Percentiles rank a stretch among this genome's conserved stretches.
Conservation (phyloP, 1,140 invertebrate genomes). For the Ostrea denselamellosa region DNA sequence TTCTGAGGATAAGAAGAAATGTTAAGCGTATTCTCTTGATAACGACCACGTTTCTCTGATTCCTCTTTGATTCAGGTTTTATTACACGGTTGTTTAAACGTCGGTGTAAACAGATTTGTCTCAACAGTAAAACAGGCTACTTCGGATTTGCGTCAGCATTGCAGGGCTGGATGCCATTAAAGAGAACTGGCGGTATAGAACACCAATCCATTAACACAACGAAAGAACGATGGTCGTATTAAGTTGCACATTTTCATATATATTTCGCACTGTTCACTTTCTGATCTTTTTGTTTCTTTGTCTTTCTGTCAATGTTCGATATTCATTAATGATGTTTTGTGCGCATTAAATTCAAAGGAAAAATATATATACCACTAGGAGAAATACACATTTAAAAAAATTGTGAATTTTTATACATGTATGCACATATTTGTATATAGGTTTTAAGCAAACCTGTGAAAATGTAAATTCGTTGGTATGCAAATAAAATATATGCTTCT, state of each 20-base stretch:
- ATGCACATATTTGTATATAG: no score
- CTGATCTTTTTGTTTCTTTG: no score
- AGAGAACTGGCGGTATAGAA: neutral
- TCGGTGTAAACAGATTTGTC: conserved; percentile 12
- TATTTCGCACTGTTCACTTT: neutral
- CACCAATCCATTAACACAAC: neutral
- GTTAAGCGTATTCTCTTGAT: neutral
- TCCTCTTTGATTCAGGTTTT: neutral
- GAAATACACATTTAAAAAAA: no score
- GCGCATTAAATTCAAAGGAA: no score
- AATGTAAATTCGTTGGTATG: neutral
- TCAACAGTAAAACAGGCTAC: neutral
- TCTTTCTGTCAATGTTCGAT: no score
- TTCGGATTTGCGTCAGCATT: conserved; percentile 11
- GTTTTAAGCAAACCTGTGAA: neutral
- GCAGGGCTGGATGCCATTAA: neutral
- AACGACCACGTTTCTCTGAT: neutral
- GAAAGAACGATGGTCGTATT: neutral
- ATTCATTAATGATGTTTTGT: no score
- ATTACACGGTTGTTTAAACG: neutral
- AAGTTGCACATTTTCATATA: neutral
- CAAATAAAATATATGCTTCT: neutral
- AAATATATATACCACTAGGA: no score
- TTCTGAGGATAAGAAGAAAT: neutral
- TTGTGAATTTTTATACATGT: no score